Percentiles rank a stretch among this genome's conserved stretches.
These are phyloP conservation scores for Gasteruption jaculator DNA, from an alignment of 2,888 invertebrate genomes.

Conservation along the genomic window DNA sequence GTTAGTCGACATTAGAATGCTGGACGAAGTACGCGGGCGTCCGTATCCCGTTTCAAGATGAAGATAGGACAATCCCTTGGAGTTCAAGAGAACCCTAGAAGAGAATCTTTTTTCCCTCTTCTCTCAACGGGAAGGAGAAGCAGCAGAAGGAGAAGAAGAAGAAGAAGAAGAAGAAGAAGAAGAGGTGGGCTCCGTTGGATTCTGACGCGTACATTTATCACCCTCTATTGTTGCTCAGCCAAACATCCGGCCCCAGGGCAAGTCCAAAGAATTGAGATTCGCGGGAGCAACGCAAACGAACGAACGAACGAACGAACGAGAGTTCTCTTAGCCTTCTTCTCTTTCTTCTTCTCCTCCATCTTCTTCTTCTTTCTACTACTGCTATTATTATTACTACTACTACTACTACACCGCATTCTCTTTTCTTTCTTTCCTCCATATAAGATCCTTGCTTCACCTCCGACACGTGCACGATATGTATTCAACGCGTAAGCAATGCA, in stretches of 20 bases:
- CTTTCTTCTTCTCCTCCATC: no score
- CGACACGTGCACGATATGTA: no score
- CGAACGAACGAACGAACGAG: no score
- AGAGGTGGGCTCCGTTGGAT: constrained; percentile 24
- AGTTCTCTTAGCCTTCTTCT: no score
- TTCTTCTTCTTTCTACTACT: background rate
- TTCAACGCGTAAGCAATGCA: no score
- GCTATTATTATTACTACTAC: constrained; percentile 21
- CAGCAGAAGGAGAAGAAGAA: constrained; percentile 14
- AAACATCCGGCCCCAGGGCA: constrained; percentile 43
- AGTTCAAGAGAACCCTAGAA: no score
- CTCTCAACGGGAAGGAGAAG: constrained; percentile 22
- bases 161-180: constrained; percentile 12
- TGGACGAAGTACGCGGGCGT: constrained; percentile 35
- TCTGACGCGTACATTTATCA: constrained; percentile 45
- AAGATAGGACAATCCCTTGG: constrained; percentile 46
- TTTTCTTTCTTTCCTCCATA: constrained; percentile 6
- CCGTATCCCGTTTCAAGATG: constrained; percentile 50
- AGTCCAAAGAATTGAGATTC: constrained; percentile 35
- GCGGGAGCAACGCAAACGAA: constrained; percentile 27
- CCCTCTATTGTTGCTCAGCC: constrained; percentile 41
- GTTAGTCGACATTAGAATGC: constrained; percentile 45
- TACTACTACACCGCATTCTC: constrained; percentile 13
- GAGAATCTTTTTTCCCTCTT: no score
- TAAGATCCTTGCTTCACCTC: constrained; percentile 25